Percentiles rank a stretch among this genome's conserved stretches.
Evolutionary conservation across 1,140 invertebrate species (phyloP).

Genomic region (Plodia interpunctella): DNA sequence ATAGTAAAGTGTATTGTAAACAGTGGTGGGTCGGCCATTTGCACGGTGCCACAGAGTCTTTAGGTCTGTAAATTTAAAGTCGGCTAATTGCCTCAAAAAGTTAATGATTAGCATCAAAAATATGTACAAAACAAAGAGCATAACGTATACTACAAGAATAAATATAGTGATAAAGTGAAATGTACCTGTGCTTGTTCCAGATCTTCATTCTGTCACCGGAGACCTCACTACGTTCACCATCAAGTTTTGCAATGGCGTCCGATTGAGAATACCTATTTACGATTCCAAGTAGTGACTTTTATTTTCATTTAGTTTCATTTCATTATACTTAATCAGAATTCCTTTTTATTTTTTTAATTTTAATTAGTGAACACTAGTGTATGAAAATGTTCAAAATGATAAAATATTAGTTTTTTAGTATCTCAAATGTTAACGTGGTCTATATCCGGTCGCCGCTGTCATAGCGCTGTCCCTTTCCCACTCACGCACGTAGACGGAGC

Average conservation of each 20-base stretch:
- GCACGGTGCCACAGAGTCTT: conserved; percentile 70
- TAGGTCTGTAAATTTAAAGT: conserved; percentile 69
- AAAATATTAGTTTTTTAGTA: conserved; percentile 52
- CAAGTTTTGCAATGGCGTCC: conserved; percentile 74
- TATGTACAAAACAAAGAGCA: conserved; percentile 57
- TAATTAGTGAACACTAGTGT: conserved; percentile 37
- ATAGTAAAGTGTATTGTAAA: conserved; percentile 64
- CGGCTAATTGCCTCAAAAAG: conserved; percentile 43
- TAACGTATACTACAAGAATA: conserved; percentile 41
- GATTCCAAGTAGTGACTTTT: conserved; percentile 46
- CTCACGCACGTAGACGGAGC: conserved; percentile 70
- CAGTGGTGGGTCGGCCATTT: conserved; percentile 77
- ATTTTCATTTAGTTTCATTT: conserved; percentile 32
- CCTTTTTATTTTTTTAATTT: conserved; percentile 43
- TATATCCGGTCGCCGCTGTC: conserved; percentile 68
- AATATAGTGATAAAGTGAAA: conserved; percentile 61
- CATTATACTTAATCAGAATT: conserved; percentile 33
- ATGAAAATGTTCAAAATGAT: conserved; percentile 40
- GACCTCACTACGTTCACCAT: conserved; percentile 67
- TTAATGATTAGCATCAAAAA: conserved; percentile 51
- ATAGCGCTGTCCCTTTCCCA: conserved; percentile 71
- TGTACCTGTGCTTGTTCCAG: conserved; percentile 72
- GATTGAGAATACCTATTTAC: conserved; percentile 56
- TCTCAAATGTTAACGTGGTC: conserved; percentile 72
- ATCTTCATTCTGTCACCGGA: conserved; percentile 71